These are phyloP conservation scores for Tachina lurida DNA, from an alignment of 2,888 invertebrate species.

Conservation along the genomic window DNA sequence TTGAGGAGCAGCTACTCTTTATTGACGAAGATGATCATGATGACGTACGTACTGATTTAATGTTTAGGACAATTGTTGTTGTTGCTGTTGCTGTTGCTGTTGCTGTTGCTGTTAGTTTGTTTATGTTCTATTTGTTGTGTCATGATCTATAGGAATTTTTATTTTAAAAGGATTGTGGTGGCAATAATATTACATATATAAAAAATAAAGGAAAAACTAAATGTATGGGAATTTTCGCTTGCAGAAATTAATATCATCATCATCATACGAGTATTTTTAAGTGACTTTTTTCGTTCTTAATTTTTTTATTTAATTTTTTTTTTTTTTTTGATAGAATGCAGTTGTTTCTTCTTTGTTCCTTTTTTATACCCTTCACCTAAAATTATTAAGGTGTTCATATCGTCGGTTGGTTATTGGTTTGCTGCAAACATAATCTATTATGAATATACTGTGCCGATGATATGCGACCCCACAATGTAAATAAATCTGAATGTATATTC, in stretches of 20 bases:
- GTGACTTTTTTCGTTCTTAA: not conserved
- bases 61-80: conserved; percentile 37
- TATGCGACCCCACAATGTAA: no score
- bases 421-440: no score
- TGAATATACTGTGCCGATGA: no score
- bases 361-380: no score
- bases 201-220: conserved; percentile 2
- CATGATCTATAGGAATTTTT: conserved; percentile 67
- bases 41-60: conserved; percentile 28
- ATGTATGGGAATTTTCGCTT: conserved; percentile 32
- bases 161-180: conserved; percentile 40
- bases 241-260: conserved; percentile 29
- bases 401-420: no score
- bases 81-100: conserved; percentile 16
- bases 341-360: not conserved
- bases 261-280: conserved; percentile 20
- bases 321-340: not conserved
- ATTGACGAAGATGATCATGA: conserved; percentile 27
- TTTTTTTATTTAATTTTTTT: no score
- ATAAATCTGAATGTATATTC: no score
- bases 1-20: conserved; percentile 8
- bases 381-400: no score
- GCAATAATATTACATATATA: conserved; percentile 35
- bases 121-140: conserved; percentile 27
- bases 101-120: not conserved